Evolutionary conservation across 2,797 vertebrate species (phyloP), one percentile per base, ranked within the genome.

Genomic region (Sarcoramphus papa): DNA sequence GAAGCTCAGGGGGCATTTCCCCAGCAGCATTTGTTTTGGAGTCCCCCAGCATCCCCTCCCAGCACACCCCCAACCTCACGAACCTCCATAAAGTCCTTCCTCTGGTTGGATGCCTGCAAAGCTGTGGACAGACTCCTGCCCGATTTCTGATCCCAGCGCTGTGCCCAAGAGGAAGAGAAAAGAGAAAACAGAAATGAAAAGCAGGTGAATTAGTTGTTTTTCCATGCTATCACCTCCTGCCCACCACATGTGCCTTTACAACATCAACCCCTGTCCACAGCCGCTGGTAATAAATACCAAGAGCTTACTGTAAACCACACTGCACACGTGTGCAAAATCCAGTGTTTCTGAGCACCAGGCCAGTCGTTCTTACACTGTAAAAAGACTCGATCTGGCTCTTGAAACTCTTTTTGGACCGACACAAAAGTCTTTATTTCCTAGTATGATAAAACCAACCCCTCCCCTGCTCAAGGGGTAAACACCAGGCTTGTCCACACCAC

Each of bases 61-160:
- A 64, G 30, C 8, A 63, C 25, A 59, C 12, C 23, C 59, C 19
- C 60, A 78, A 6, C 41, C 31, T 43, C 81, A 97, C 98, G 95
- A 95, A 99, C 99, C 99, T 99, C 99, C 99, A 99, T 99, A 94
- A 99, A 99, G 98, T 99, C 99, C 97, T 99, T 99, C 95, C 99
- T 99, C 98, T 99, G 99, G 96, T 97, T 99, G 74, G 99, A 99
- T 16, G 98, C 98, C 93, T 99, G 99, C 88, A 99, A 98, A 94
- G 99, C 98, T 28, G 99, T 98, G 17, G 99, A 99, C 76, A 99
- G 97, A 73, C 98, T 98, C 95, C 99, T 99, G 87, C 99, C 98
- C 0, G 99, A 99, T 96, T 99, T 99, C 98, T 99, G 99, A 98
- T 99, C 99, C 99, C 99, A 99, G 97, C 99, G 99, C 99, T 99